Conservation (phyloP, 2,113 vertebrate species). For the Carollia perspicillata region DNA sequence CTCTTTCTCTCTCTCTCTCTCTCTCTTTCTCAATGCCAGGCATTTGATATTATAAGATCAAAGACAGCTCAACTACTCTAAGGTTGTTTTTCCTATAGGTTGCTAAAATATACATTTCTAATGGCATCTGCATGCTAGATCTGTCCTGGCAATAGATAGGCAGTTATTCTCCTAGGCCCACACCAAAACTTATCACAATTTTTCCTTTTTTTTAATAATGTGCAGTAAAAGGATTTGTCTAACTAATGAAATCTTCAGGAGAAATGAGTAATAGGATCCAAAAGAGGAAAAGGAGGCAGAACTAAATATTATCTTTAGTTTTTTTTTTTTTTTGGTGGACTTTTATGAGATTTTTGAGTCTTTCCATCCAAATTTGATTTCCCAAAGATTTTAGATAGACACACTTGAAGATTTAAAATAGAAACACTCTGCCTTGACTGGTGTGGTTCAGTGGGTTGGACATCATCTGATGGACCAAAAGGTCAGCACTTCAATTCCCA, state of each 20-base stretch:
- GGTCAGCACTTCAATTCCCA: no score
- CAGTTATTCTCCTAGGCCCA: neutral
- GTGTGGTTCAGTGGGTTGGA: no score
- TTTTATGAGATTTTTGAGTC: neutral
- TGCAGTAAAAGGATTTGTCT: neutral
- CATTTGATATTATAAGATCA: neutral
- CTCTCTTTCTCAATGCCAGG: neutral
- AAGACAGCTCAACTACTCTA: neutral
- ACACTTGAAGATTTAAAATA: neutral
- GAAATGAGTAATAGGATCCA: neutral
- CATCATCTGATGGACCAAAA: no score
- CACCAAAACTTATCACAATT: neutral
- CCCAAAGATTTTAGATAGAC: neutral
- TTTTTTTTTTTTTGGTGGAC: neutral
- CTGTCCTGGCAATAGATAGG: neutral
- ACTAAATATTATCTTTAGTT: neutral
- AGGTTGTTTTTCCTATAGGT: neutral
- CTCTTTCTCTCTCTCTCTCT: neutral
- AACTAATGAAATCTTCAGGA: neutral
- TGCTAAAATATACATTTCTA: neutral
- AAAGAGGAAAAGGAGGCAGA: neutral
- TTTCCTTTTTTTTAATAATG: neutral
- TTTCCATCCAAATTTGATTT: neutral
- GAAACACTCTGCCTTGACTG: neutral
- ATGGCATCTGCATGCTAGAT: neutral